Percentiles rank a stretch among this genome's conserved stretches.
These are phyloP conservation scores for Atta colombica DNA, from an alignment of 1,140 invertebrate species.

Conservation along the genomic window DNA sequence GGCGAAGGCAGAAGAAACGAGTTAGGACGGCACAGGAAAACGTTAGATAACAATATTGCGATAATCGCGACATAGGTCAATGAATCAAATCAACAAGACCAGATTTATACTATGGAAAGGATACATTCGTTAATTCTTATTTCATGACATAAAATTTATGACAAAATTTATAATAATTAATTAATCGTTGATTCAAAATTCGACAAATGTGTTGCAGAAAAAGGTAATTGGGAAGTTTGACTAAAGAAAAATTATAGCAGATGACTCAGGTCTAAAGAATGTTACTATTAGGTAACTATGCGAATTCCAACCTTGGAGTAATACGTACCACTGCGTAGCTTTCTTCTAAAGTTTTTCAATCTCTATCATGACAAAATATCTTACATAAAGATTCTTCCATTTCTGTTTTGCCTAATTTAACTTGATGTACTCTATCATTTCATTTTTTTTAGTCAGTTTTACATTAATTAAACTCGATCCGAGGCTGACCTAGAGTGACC, in stretches of 20 bases:
- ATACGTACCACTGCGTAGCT: slow-evolving; percentile 21
- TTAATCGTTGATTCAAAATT: background rate
- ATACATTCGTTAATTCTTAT: background rate
- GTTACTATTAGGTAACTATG: slow-evolving; percentile 39
- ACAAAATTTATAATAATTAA: background rate
- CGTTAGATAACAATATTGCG: slow-evolving; percentile 35
- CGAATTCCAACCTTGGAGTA: slow-evolving; percentile 43
- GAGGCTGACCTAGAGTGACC: background rate
- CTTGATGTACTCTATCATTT: background rate
- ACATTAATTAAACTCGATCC: background rate
- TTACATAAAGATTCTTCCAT: background rate
- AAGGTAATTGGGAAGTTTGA: background rate
- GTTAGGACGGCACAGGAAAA: slow-evolving; percentile 35
- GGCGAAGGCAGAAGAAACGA: background rate
- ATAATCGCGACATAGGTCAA: slow-evolving; percentile 7
- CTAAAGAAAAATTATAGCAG: slow-evolving; percentile 16
- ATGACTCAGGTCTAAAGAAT: slow-evolving; percentile 45
- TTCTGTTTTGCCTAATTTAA: background rate
- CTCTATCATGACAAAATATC: background rate
- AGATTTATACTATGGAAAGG: background rate
- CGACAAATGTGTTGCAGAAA: background rate
- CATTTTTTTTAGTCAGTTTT: background rate
- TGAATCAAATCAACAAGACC: background rate
- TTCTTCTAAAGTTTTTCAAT: background rate
- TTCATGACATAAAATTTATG: background rate